A percentile compares a stretch with the other conserved stretches of the same genome.
phyloP scores from a whole-genome alignment of 2,797 vertebrate genomes.

The Psittacula echo region DNA sequence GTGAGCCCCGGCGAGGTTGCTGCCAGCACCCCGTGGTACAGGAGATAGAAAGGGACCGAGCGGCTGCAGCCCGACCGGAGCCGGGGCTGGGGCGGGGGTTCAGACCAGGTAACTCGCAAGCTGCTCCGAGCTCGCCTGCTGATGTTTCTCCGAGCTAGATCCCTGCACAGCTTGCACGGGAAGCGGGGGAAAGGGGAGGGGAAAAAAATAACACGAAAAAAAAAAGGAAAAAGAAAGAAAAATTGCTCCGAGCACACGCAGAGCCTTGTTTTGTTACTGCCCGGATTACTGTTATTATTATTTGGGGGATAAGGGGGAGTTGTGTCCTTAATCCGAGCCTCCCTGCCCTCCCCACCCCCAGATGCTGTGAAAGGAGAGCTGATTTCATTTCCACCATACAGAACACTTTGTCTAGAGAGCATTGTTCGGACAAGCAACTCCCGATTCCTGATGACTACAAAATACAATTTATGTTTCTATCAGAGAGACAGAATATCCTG shows the following conservation, averaged over 20 bases:
- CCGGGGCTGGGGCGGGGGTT: neutral
- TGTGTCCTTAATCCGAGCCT: slow-evolving; percentile 33
- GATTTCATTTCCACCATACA: slow-evolving; percentile 49
- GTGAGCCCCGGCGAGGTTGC: neutral
- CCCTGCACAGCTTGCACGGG: neutral
- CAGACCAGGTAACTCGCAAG: slow-evolving; percentile 24
- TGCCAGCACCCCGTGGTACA: neutral
- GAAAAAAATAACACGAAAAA: no score
- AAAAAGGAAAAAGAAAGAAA: neutral
- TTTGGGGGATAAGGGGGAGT: slow-evolving; percentile 38
- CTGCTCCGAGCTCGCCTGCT: neutral
- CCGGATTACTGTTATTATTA: slow-evolving; percentile 41
- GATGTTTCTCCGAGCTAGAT: neutral
- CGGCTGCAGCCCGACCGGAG: neutral
- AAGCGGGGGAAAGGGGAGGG: neutral
- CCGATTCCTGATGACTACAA: slow-evolving; percentile 52
- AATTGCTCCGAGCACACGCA: slow-evolving; percentile 16
- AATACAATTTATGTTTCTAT: slow-evolving; percentile 56
- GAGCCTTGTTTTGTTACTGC: slow-evolving; percentile 33
- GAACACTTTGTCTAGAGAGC: slow-evolving; percentile 67
- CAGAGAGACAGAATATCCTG: slow-evolving; percentile 41
- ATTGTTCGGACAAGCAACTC: slow-evolving; percentile 68
- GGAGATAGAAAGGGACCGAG: neutral
- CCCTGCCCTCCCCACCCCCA: neutral
- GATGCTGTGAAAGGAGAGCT: slow-evolving; percentile 30